These are phyloP conservation scores for Andrena flavipes DNA, from an alignment of 2,888 invertebrate species.

Conservation along the genomic window DNA sequence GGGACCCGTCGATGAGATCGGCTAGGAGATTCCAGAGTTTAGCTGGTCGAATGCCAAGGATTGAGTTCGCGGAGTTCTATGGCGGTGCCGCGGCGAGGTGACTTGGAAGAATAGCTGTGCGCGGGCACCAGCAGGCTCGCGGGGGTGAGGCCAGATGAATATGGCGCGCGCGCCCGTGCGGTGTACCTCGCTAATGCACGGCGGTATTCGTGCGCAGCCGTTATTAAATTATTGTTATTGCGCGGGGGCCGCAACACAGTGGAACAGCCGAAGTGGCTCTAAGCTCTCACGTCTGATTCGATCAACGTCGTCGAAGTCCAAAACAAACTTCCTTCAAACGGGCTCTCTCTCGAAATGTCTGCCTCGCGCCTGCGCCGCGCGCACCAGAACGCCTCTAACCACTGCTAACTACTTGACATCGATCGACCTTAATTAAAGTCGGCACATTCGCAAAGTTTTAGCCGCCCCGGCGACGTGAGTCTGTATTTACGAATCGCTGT, in stretches of 20 bases:
- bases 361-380: constrained; percentile 6
- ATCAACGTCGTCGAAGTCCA: constrained; percentile 62
- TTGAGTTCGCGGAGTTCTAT: not conserved
- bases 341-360: constrained; percentile 34
- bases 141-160: not conserved
- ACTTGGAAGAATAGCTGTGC: not conserved
- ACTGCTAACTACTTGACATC: constrained; percentile 64
- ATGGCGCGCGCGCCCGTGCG: not conserved
- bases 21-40: not conserved
- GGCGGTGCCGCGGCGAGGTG: not conserved
- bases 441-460: constrained; percentile 62
- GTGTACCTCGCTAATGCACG: not conserved
- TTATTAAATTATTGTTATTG: constrained; percentile 46
- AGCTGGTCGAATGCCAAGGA: not conserved
- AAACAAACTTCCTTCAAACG: constrained; percentile 56
- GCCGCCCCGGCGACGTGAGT: not conserved
- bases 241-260: constrained; percentile 38
- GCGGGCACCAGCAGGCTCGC: not conserved
- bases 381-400: constrained; percentile 51
- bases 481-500: constrained; percentile 22
- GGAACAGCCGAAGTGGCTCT: constrained; percentile 45
- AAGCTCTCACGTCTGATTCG: constrained; percentile 52
- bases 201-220: not conserved
- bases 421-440: constrained; percentile 66
- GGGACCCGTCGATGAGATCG: not conserved